A percentile compares a stretch with the other conserved stretches of the same genome.
phyloP scores from a whole-genome alignment of 2,888 invertebrate genomes.

The Microctonus aethiopoides region DNA sequence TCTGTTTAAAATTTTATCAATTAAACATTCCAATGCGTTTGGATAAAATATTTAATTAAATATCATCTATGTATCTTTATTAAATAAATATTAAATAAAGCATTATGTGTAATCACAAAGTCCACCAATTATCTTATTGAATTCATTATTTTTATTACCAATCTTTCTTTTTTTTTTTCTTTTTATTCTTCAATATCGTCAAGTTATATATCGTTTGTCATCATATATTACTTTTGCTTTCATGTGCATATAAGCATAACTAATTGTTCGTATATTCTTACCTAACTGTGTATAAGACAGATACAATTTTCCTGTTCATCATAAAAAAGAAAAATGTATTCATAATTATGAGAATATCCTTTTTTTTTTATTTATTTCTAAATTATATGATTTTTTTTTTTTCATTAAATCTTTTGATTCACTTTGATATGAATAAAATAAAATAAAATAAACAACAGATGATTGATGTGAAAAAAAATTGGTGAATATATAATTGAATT shows the following conservation, averaged over 20 bases:
- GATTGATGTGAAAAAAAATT: not conserved
- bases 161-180: not conserved
- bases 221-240: not conserved
- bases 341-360: slow-evolving; percentile 5
- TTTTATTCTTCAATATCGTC: not conserved
- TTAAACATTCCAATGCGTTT: too few relatives aligned
- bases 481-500: too few relatives aligned
- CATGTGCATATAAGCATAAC: not conserved
- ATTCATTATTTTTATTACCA: not conserved
- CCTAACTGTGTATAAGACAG: not conserved
- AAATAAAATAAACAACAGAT: not conserved
- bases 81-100: too few relatives aligned
- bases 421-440: not conserved
- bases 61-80: too few relatives aligned
- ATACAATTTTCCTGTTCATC: slow-evolving; percentile 20
- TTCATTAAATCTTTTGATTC: not conserved
- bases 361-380: not conserved
- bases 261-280: not conserved
- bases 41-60: too few relatives aligned
- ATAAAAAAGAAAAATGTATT: not conserved
- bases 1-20: too few relatives aligned
- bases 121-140: not conserved
- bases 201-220: not conserved
- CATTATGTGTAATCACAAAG: not conserved
- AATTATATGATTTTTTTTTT: not conserved